Conservation (phyloP, 2,113 vertebrate genomes). For the Psittacus erithacus region DNA sequence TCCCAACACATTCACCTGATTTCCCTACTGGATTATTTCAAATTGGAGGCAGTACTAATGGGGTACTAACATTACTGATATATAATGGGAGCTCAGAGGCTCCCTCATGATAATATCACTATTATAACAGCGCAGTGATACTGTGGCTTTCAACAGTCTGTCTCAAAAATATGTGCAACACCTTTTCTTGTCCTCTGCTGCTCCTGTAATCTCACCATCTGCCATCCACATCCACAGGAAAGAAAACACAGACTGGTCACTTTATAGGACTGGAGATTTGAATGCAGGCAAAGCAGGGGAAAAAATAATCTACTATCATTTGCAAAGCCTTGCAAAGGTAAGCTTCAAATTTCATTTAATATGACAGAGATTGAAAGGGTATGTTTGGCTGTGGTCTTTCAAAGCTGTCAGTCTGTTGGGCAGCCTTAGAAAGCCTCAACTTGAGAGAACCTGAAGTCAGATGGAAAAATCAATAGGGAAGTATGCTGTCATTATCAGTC, state of each 20-base stretch:
- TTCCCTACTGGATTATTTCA: background rate
- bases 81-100: background rate
- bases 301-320: background rate
- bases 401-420: background rate
- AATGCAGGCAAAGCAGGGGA: background rate
- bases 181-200: background rate
- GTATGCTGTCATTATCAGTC: background rate
- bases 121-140: background rate
- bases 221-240: background rate
- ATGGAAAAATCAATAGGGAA: conserved; percentile 31
- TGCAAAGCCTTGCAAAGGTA: background rate
- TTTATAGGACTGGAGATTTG: background rate
- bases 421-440: background rate
- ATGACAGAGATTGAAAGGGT: background rate
- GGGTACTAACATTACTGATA: background rate
- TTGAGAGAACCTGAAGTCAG: background rate
- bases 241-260: background rate
- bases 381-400: background rate
- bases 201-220: background rate
- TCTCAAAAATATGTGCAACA: background rate
- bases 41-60: background rate
- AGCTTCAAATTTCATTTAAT: background rate
- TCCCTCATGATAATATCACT: background rate
- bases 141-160: background rate
- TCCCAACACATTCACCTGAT: background rate